These are phyloP conservation scores for Tryphoninae sp. DNA, from an alignment of 2,888 invertebrate species.

Conservation along the genomic window DNA sequence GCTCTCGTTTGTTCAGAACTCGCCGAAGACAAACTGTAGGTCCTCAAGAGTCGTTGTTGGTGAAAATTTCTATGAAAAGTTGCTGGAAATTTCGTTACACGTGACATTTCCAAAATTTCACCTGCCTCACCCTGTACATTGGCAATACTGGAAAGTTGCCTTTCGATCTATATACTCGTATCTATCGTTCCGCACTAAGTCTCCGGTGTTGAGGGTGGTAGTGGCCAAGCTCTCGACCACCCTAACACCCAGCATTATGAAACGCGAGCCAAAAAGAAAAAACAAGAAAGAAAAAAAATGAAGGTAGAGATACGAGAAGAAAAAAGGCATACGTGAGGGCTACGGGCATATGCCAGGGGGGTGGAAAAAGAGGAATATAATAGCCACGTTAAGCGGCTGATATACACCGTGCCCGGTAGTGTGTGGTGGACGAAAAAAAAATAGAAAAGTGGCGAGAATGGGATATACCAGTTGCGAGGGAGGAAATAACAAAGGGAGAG, in stretches of 20 bases:
- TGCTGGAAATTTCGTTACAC: too few species aligned
- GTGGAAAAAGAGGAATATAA: slow-evolving; percentile 55
- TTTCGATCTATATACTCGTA: slow-evolving; percentile 52
- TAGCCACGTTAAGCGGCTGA: slow-evolving; percentile 62
- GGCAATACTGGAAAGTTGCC: too few species aligned
- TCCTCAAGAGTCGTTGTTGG: too few species aligned
- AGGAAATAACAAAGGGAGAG: slow-evolving; percentile 54
- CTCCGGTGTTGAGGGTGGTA: slow-evolving; percentile 57
- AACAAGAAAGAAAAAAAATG: slow-evolving; percentile 37
- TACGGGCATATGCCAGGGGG: not conserved
- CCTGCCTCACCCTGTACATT: not conserved
- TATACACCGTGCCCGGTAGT: slow-evolving; percentile 52
- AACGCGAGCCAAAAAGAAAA: slow-evolving; percentile 52
- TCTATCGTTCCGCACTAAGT: slow-evolving; percentile 67
- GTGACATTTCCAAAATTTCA: not conserved
- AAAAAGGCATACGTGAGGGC: slow-evolving; percentile 22
- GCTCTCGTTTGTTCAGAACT: too few species aligned
- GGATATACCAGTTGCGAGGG: slow-evolving; percentile 42
- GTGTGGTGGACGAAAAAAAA: slow-evolving; percentile 26
- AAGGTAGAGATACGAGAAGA: slow-evolving; percentile 44
- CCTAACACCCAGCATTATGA: slow-evolving; percentile 58
- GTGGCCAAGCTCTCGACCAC: slow-evolving; percentile 46
- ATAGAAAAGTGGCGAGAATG: slow-evolving; percentile 35
- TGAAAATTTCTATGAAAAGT: too few species aligned
- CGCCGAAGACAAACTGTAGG: too few species aligned